Evolutionary conservation across 2,113 vertebrate genomes (phyloP), one percentile per base, ranked within the genome.

Genomic region (Gobius niger): DNA sequence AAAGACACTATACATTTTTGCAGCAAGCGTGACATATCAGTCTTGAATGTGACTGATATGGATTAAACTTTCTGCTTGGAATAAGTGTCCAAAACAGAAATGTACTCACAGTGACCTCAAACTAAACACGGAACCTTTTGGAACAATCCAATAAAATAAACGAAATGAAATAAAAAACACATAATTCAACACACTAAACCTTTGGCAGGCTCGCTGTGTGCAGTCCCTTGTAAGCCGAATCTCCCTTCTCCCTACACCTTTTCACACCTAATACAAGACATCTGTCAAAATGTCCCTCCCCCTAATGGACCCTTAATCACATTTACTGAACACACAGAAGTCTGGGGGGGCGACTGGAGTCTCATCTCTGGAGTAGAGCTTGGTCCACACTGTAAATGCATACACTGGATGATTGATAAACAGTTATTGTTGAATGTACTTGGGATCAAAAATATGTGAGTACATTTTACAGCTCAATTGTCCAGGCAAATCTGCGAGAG

Each of bases 261-360:
- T 72, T 74, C 78, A 80, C 77, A 67, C 69, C 70, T 88, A 90
- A 91, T 87, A 80, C 71, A 75, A 88, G 83, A 85, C 86, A 90
- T 76, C 79, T 91, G 87, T 91, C 85, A 85, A 86, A 91, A 88
- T 90, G 87, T 88, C 76, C 71, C 75, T 61, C 78, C 75, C 57
- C 66, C 73, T 83, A 84, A 84, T 79, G 82, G 78, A 81, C 54
- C 68, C 82, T 77, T 90, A 90, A 91, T 92, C 83, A 75, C 87
- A 90, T 91, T 88, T 88, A 56, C 81, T 83, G 81, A 87, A 72
- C 85, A 87, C 82, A 86, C 90, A 90, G 76, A 81, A 18, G 70
- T 81, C 80, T 82, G 82, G 70, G 85, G 79, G 84, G 80, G 83
- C 72, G 16, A 70, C 71, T 49, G 47, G 67, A 57, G 63, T 65